Evolutionary conservation across 2,113 vertebrate species (phyloP).

Genomic region (Anguilla rostrata): DNA sequence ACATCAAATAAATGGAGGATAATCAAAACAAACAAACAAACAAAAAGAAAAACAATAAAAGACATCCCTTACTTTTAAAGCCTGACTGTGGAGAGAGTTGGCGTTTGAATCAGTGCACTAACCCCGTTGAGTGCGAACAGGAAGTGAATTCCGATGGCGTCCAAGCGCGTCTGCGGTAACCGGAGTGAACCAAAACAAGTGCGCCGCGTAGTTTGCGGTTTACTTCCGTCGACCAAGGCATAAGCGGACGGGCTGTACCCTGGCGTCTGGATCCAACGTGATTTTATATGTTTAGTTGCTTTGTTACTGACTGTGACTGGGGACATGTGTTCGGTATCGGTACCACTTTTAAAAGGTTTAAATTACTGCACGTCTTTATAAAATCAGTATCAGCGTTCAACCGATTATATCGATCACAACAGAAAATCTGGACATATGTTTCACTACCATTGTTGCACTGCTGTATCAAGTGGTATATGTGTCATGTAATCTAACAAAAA

Average conservation of each 20-base stretch:
- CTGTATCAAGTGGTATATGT: no score
- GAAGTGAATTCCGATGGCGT: constrained; percentile 42
- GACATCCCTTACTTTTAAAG: constrained; percentile 21
- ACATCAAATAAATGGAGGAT: background rate
- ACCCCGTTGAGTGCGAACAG: constrained; percentile 27
- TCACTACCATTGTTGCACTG: no score
- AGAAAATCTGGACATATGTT: no score
- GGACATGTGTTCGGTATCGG: no score
- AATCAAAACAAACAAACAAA: background rate
- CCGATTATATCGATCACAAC: no score
- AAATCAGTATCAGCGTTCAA: no score
- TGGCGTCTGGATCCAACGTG: background rate
- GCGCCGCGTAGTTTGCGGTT: background rate
- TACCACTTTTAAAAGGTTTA: no score
- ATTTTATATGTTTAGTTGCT: background rate
- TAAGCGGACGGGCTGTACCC: background rate
- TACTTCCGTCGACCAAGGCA: background rate
- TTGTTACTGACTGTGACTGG: background rate
- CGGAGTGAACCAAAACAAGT: constrained; percentile 24
- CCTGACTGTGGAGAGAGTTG: constrained; percentile 20
- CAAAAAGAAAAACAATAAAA: background rate
- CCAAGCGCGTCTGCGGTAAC: constrained; percentile 53
- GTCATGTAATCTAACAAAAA: no score
- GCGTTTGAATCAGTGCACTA: constrained; percentile 22
- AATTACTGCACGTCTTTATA: no score